Evolutionary conservation across 2,888 invertebrate species (phyloP).

Genomic region (Ellobium chinense): DNA sequence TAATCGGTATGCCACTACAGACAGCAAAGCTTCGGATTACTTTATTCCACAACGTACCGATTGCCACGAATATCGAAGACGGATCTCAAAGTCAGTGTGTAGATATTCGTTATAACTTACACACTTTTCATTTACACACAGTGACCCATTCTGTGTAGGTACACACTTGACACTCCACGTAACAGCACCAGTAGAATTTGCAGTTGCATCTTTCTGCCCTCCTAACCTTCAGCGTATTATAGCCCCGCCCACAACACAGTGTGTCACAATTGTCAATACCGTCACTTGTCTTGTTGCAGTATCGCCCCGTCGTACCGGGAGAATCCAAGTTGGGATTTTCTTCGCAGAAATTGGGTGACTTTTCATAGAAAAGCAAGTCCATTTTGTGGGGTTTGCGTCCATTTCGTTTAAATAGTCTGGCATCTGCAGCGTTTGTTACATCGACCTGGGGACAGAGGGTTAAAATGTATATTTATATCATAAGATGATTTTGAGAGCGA

Average conservation of each 20-base stretch:
- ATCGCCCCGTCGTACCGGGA: slow-evolving; percentile 74
- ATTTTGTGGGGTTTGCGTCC: slow-evolving; percentile 61
- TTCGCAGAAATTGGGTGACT: slow-evolving; percentile 96
- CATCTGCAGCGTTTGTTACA: slow-evolving; percentile 62
- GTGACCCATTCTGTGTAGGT: slow-evolving; percentile 87
- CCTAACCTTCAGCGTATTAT: slow-evolving; percentile 81
- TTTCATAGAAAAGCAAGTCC: slow-evolving; percentile 91
- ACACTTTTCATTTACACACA: slow-evolving; percentile 94
- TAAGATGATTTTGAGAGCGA: too few relatives aligned
- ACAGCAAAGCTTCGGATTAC: too few relatives aligned
- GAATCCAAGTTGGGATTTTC: slow-evolving; percentile 73
- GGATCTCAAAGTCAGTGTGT: neutral
- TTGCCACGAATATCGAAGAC: neutral
- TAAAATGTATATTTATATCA: too few relatives aligned
- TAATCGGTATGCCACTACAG: neutral
- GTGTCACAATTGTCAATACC: slow-evolving; percentile 73
- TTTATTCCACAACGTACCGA: too few relatives aligned
- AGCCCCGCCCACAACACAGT: slow-evolving; percentile 74
- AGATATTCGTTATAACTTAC: too few relatives aligned
- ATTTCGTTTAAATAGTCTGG: slow-evolving; percentile 58
- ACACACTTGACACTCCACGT: slow-evolving; percentile 76
- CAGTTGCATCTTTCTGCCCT: slow-evolving; percentile 76
- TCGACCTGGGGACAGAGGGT: slow-evolving; percentile 58
- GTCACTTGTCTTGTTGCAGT: slow-evolving; percentile 73
- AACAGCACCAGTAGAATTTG: slow-evolving; percentile 78